Evolutionary conservation across 1,140 invertebrate species (phyloP), one percentile per base, ranked within the genome.

Genomic region (Tetramorium simillimum): DNA sequence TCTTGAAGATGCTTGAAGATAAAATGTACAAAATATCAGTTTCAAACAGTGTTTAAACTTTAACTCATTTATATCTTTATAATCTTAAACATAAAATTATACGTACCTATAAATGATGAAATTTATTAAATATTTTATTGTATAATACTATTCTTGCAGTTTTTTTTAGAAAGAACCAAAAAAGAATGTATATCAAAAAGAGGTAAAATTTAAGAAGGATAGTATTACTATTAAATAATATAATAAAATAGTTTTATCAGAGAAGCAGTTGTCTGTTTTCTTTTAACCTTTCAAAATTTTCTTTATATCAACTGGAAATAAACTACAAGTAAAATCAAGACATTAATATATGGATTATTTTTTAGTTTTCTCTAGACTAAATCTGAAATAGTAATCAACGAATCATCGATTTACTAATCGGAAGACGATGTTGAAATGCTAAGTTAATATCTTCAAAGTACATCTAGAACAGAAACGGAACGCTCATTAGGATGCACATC

Each of bases 391-490:
- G 12, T n/a, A n/a, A 51, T 43, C n/a, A 16, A 5, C 0, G 12
- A 14, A 3, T 28, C 18, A 70, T 81, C 12, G 9, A 73, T 70
- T 28, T 58, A 72, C 14, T 16, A n/a, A 33, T 51, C 49, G 0
- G 12, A 28, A 10, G 28, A 46, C 28, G 0, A 40, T 84, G 7
- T 73, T 73, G n/a, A 73, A 72, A 58, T 24, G 21, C 43, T 43
- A 53, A 24, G 24, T 43, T 40, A 2, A 65, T 58, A 43, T 58
- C 37, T 18, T 1, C 18, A 72, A 80, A 4, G 14, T 62, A 53
- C 46, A 78, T 78, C 43, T 53, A 16, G 18, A 53, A 46, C 43
- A 58, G 46, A 87, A 89, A 65, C 12, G 18, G 58, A 53, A 21
- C 37, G 43, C 46, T 69, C 53, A 76, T 65, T 76, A 56, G 18